Evolutionary conservation across 2,113 vertebrate genomes (phyloP).

Genomic region (Pipra filicauda): DNA sequence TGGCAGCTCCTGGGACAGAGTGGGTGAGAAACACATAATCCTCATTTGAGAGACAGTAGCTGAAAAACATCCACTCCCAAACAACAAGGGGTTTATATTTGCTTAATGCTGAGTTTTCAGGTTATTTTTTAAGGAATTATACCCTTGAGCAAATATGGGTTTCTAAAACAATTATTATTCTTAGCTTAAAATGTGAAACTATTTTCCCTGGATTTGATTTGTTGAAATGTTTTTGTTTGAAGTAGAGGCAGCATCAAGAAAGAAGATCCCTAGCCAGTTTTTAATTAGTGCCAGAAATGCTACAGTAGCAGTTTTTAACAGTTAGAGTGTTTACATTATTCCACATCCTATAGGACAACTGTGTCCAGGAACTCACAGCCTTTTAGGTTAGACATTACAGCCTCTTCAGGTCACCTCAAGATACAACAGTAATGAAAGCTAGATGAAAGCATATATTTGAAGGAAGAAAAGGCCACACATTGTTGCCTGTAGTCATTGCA

Average conservation of each 20-base stretch:
- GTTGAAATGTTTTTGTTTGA: conserved; percentile 9
- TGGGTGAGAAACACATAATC: not conserved
- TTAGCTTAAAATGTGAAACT: conserved; percentile 1
- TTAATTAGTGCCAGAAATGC: conserved; percentile 2
- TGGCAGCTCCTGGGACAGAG: not conserved
- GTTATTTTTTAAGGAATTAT: not conserved
- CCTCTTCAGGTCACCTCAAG: not conserved
- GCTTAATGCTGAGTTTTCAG: not conserved
- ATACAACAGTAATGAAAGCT: not conserved
- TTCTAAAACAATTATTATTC: conserved; percentile 31
- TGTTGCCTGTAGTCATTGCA: not conserved
- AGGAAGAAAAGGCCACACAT: not conserved
- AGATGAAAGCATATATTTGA: not conserved
- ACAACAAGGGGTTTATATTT: not conserved
- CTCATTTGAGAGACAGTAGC: not conserved
- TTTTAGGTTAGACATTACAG: not conserved
- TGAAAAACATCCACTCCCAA: not conserved
- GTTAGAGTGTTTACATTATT: not conserved
- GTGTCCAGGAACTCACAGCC: not conserved
- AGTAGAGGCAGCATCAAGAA: not conserved
- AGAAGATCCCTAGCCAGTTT: not conserved
- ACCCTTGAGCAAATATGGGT: not conserved
- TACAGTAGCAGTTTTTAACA: not conserved
- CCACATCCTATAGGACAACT: not conserved
- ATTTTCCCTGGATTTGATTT: not conserved